Conservation (phyloP, 1,140 invertebrate species). For the Ceratoteleas bidentatus region DNA sequence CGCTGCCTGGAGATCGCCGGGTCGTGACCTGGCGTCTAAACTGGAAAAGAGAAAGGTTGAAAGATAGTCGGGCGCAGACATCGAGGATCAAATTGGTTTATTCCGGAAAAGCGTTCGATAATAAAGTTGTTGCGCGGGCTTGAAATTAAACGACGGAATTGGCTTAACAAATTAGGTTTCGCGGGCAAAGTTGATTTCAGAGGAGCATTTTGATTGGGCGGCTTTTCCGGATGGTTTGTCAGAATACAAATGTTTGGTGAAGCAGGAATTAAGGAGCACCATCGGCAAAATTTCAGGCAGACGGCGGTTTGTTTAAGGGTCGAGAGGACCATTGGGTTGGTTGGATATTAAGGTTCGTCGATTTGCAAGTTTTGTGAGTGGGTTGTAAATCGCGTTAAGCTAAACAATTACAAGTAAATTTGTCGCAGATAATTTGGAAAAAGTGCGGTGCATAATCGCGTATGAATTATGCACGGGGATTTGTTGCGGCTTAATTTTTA, state of each 20-base stretch:
- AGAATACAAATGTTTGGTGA: no score
- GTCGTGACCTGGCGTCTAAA: slow-evolving; percentile 86
- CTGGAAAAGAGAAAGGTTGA: slow-evolving; percentile 80
- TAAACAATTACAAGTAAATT: slow-evolving; percentile 27
- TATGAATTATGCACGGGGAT: slow-evolving; percentile 25
- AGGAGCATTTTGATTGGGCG: no score
- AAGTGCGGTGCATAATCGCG: slow-evolving; percentile 23
- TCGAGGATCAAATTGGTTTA: slow-evolving; percentile 32
- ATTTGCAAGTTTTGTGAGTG: neutral
- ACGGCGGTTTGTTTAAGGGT: no score
- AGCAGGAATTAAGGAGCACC: no score
- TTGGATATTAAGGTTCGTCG: no score
- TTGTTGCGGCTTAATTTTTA: slow-evolving; percentile 22
- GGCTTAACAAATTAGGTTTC: no score
- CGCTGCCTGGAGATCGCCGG: slow-evolving; percentile 83
- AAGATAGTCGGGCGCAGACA: slow-evolving; percentile 30
- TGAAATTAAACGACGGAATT: neutral
- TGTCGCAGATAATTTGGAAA: slow-evolving; percentile 20
- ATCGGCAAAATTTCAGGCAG: neutral
- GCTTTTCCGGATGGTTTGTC: no score
- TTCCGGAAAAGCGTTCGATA: slow-evolving; percentile 5
- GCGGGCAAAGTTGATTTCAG: no score
- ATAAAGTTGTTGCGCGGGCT: neutral
- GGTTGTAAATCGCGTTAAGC: slow-evolving; percentile 5
- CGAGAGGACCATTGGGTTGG: no score